These are phyloP conservation scores for Platysteira castanea DNA, from an alignment of 2,113 vertebrate species.

Conservation along the genomic window DNA sequence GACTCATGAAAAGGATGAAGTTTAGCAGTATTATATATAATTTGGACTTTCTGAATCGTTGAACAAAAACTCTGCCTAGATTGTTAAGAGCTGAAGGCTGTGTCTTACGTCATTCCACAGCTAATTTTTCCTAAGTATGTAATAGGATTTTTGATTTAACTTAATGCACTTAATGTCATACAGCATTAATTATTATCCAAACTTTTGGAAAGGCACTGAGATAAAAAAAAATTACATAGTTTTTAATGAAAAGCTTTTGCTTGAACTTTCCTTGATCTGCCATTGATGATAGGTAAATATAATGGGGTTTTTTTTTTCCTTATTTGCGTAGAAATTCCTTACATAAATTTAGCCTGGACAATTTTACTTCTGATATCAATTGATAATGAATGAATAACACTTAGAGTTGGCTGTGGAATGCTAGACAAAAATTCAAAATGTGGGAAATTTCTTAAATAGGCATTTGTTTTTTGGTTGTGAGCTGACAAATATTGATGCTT, in stretches of 20 bases:
- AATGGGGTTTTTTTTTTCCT: neutral
- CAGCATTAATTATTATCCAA: slow-evolving; percentile 39
- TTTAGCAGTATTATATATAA: neutral
- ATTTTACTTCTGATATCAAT: neutral
- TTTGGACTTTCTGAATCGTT: slow-evolving; percentile 13
- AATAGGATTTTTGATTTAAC: slow-evolving; percentile 41
- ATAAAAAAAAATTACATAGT: neutral
- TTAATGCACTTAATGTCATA: neutral
- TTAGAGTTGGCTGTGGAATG: neutral
- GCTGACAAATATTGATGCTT: neutral
- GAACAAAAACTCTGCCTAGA: neutral
- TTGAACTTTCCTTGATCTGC: neutral
- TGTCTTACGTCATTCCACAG: slow-evolving; percentile 4
- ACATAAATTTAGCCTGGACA: neutral
- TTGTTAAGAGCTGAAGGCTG: slow-evolving; percentile 26
- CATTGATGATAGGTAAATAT: neutral
- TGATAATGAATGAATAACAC: neutral
- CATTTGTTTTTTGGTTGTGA: neutral
- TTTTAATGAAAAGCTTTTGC: neutral
- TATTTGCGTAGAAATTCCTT: neutral
- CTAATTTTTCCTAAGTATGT: slow-evolving; percentile 46
- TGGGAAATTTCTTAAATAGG: neutral
- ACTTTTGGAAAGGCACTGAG: neutral
- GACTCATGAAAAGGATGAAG: neutral
- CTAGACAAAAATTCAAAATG: neutral